Conservation (phyloP, 2,888 invertebrate genomes). For the Myopa tessellatipennis region DNA sequence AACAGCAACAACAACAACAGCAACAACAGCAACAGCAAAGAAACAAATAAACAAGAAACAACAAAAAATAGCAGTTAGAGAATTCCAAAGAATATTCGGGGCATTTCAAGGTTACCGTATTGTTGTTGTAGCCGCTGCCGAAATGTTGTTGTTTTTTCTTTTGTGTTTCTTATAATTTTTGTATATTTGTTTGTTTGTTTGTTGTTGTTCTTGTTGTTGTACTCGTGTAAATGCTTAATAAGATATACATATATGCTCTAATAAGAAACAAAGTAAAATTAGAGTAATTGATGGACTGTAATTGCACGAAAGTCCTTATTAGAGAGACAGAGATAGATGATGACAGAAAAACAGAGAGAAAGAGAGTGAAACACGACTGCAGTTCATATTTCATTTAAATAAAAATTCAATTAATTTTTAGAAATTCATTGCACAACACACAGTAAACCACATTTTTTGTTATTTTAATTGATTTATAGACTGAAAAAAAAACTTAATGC, state of each 20-base stretch:
- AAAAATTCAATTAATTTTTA: neutral
- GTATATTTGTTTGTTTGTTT: no score
- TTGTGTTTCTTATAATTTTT: neutral
- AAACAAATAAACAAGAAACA: neutral
- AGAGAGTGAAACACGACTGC: neutral
- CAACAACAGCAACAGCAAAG: neutral
- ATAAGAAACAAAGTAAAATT: neutral
- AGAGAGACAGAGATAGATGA: neutral
- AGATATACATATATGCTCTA: neutral
- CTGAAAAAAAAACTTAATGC: no score
- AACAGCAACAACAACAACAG: neutral
- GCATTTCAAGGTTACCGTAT: constrained; percentile 33
- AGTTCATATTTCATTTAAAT: constrained; percentile 19
- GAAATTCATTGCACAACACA: neutral
- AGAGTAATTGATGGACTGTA: neutral
- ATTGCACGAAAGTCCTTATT: neutral
- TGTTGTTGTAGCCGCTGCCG: no score
- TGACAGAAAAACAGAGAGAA: neutral
- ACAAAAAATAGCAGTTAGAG: constrained; percentile 22
- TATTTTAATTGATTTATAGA: no score
- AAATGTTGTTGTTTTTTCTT: neutral
- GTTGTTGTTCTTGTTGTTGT: neutral
- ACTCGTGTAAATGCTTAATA: neutral
- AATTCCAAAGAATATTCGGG: constrained; percentile 33
- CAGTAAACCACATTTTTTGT: no score